phyloP scores from a whole-genome alignment of 1,140 invertebrate species.

The Aphidius ervi region DNA sequence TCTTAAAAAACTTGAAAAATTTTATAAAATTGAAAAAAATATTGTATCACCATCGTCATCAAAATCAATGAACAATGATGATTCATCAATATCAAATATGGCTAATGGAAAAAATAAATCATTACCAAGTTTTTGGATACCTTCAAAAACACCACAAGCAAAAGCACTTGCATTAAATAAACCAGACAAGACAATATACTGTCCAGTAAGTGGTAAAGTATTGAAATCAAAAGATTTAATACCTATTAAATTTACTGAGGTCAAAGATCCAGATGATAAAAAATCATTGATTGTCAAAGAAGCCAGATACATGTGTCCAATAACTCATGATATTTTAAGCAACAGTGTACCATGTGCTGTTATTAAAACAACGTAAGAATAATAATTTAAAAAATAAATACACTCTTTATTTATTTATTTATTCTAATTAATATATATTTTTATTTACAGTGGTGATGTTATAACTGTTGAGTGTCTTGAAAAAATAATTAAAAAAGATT shows the following conservation, averaged over 20 bases:
- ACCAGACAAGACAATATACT: conserved; percentile 87
- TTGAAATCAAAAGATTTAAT: conserved; percentile 92
- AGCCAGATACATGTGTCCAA: conserved; percentile 94
- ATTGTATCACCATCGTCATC: conserved; percentile 52
- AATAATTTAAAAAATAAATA: conserved; percentile 15
- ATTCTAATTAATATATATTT: conserved; percentile 18
- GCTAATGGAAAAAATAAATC: conserved; percentile 61
- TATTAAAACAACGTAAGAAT: conserved; percentile 79
- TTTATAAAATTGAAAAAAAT: conserved; percentile 73
- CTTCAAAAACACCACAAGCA: conserved; percentile 85
- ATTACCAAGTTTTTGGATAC: conserved; percentile 97
- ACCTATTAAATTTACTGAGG: conserved; percentile 87
- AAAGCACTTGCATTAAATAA: conserved; percentile 71
- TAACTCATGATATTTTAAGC: conserved; percentile 92
- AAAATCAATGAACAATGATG: conserved; percentile 24
- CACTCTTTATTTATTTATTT: conserved; percentile 4
- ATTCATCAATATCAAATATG: conserved; percentile 75
- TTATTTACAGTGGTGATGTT: conserved; percentile 77
- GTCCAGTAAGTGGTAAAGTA: conserved; percentile 87
- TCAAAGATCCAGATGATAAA: conserved; percentile 81
- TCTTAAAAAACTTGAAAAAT: conserved; percentile 67
- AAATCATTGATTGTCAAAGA: conserved; percentile 77
- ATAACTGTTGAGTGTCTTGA: conserved; percentile 95
- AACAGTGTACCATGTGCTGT: conserved; percentile 93
- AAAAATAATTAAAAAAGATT: conserved; percentile 95